Percentiles rank a stretch among this genome's conserved stretches.
Evolutionary conservation across 2,113 vertebrate species (phyloP).

Genomic region (Plecotus auritus): DNA sequence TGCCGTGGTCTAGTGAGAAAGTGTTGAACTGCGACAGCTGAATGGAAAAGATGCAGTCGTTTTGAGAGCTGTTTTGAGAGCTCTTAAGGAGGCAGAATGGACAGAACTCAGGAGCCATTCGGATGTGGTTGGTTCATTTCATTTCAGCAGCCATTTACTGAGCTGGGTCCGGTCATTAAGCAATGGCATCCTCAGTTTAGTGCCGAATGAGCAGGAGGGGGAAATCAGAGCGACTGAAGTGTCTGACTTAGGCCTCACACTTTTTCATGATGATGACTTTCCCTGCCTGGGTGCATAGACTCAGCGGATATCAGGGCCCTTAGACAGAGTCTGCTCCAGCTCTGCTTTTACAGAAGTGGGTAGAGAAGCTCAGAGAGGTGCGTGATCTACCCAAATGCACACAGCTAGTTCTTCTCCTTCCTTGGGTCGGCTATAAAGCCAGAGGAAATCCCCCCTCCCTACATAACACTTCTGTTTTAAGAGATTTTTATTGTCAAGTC

Average conservation of each 20-base stretch:
- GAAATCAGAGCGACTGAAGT: neutral
- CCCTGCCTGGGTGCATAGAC: neutral
- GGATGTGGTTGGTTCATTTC: neutral
- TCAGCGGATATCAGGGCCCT: neutral
- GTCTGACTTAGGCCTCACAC: neutral
- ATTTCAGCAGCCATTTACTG: neutral
- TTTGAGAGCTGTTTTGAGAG: neutral
- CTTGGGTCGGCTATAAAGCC: neutral
- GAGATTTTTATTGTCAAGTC: slow-evolving; percentile 6
- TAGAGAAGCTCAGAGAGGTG: neutral
- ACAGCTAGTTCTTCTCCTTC: neutral
- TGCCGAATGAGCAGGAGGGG: neutral
- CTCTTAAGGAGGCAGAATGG: neutral
- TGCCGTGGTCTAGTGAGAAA: neutral
- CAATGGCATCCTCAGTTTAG: neutral
- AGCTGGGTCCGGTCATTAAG: neutral
- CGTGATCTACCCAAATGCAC: neutral
- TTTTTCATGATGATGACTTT: neutral
- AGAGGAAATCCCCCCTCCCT: neutral
- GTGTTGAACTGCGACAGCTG: neutral
- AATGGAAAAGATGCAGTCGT: neutral
- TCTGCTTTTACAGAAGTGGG: neutral
- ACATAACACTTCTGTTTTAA: neutral
- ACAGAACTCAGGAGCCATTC: neutral
- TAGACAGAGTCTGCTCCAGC: neutral